These are phyloP conservation scores for Brachionus rotundiformis DNA, from an alignment of 1,140 invertebrate genomes.

Conservation along the genomic window DNA sequence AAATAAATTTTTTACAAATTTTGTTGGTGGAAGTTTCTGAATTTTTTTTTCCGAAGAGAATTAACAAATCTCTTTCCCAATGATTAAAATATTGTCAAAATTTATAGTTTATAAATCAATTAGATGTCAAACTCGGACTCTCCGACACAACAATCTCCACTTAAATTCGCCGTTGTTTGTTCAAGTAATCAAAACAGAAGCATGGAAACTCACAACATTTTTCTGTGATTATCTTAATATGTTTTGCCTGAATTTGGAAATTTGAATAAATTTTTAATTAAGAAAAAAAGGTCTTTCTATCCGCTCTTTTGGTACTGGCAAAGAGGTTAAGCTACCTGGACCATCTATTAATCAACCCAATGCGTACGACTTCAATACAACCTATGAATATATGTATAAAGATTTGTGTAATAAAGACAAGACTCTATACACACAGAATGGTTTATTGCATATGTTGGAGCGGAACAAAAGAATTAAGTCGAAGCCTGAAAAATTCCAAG, in stretches of 20 bases:
- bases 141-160: not conserved
- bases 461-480: slow-evolving; percentile 92
- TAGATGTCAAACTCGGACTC: slow-evolving; percentile 18
- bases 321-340: slow-evolving; percentile 88
- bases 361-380: slow-evolving; percentile 92
- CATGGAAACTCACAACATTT: slow-evolving; percentile 97
- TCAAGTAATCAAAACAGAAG: slow-evolving; percentile 99
- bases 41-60: slow-evolving; percentile 6
- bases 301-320: slow-evolving; percentile 93
- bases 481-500: slow-evolving; percentile 90
- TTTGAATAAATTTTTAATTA: not conserved
- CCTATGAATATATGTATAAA: slow-evolving; percentile 94
- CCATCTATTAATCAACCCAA: slow-evolving; percentile 91
- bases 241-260: too few species aligned
- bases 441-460: slow-evolving; percentile 95
- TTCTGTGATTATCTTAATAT: too few species aligned
- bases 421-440: slow-evolving; percentile 89
- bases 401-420: slow-evolving; percentile 75
- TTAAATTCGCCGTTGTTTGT: slow-evolving; percentile 84
- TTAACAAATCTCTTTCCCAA: slow-evolving; percentile 30
- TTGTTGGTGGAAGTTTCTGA: not conserved
- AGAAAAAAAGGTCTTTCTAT: slow-evolving; percentile 95
- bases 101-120: not conserved
- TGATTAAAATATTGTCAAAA: not conserved
- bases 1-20: slow-evolving; percentile 18